Evolutionary conservation across 2,113 vertebrate genomes (phyloP).

Genomic region (Coryphaenoides rupestris): DNA sequence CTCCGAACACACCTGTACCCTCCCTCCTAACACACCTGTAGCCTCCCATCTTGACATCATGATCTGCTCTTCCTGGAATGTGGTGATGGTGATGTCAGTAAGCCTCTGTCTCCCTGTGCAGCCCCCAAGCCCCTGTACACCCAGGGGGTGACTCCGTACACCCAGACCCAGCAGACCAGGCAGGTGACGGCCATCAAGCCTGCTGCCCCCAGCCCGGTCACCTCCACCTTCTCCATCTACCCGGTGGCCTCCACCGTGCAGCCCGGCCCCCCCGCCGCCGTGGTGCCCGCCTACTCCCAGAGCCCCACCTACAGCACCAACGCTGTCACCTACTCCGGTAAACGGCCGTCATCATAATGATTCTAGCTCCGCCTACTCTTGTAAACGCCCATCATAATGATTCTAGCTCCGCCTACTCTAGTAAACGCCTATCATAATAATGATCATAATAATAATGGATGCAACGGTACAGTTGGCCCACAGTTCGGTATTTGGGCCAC

Average conservation of each 20-base stretch:
- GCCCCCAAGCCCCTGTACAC: conserved; percentile 92
- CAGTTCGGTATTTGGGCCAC: too few species aligned
- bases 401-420: too few species aligned
- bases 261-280: conserved; percentile 81
- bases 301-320: conserved; percentile 96
- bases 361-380: neutral
- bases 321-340: conserved; percentile 92
- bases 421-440: too few species aligned
- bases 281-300: conserved; percentile 95
- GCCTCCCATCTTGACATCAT: too few species aligned
- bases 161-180: conserved; percentile 91
- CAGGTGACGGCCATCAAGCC: conserved; percentile 98
- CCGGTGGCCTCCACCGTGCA: conserved; percentile 94
- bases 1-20: too few species aligned
- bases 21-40: too few species aligned
- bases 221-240: conserved; percentile 96
- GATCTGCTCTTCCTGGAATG: too few species aligned
- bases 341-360: too few species aligned
- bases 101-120: conserved; percentile 43
- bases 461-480: too few species aligned
- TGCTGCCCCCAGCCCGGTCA: conserved; percentile 89
- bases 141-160: conserved; percentile 92
- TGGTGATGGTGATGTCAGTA: too few species aligned
- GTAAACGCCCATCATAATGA: too few species aligned
- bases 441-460: too few species aligned